Evolutionary conservation across 2,888 invertebrate genomes (phyloP), one percentile per base, ranked within the genome.

Genomic region (Brachypalpus laphriformis): DNA sequence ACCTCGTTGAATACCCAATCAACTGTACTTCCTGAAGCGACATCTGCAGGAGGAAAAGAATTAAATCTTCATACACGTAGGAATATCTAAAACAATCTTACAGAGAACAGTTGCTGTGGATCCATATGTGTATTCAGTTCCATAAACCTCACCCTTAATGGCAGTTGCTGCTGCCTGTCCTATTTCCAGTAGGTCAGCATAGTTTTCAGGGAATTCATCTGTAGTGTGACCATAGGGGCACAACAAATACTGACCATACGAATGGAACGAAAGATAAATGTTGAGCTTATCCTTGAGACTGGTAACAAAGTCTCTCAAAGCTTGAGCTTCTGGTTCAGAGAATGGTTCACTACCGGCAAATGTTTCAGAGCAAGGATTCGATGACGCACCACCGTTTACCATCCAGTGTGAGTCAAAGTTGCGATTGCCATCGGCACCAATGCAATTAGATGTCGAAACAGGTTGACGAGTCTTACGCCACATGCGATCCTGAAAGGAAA

Each of bases 381-480:
- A 88, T 25, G 93, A 94, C 0, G 93, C 93, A 0, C 94, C 94
- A 42, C 87, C 90, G 68, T 89, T 89, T 6, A 68, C 88, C 88
- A 90, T 86, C 90, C 91, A 92, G 47, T 90, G 87, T 0, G 88
- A 89, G 66, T 91, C 89, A n/a, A 91, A 92, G 80, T 92, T 92
- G 1, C 92, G 89, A 87, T 92, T 92, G 8, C 87, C 88, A 88
- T 92, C 92, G 7, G 89, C 88, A 8, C 92, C 92, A 25, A 90
- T 87, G 57, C 93, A 93, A 0, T 75, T 72, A 3, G 88, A 87
- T 0, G 72, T 87, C 2, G 81, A 8, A 0, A 91, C 91, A 0
- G 92, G 93, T 81, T 93, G 93, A 51, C 95, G 92, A 9, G 95
- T 95, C 88, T 95, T 95, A 16, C 94, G 91, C 95, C 95, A 95